A percentile compares a stretch with the other conserved stretches of the same genome.
phyloP scores from a whole-genome alignment of 2,113 vertebrate genomes.

The Tachysurus vachellii region DNA sequence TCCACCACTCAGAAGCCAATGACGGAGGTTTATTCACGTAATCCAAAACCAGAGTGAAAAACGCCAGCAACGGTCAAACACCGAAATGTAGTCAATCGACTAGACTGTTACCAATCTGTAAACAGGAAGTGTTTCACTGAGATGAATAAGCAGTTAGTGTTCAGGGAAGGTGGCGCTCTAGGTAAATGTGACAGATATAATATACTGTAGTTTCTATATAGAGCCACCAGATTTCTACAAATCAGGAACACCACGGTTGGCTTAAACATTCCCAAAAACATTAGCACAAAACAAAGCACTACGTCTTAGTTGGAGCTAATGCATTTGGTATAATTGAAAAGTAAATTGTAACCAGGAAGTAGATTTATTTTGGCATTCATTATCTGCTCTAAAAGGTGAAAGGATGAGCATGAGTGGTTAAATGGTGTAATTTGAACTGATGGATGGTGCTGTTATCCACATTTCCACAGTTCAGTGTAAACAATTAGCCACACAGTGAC shows the following conservation, averaged over 20 bases:
- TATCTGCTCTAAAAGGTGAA: background rate
- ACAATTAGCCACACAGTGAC: background rate
- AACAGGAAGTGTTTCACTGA: background rate
- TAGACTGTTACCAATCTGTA: background rate
- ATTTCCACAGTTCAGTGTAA: background rate
- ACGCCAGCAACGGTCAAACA: background rate
- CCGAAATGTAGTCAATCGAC: background rate
- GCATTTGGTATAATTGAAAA: background rate
- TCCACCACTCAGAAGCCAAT: background rate
- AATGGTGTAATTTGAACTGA: constrained; percentile 7
- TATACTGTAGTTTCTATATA: too few species aligned
- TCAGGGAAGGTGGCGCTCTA: too few species aligned
- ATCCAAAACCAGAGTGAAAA: background rate
- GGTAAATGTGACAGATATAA: background rate
- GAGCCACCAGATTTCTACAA: background rate
- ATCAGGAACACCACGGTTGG: background rate
- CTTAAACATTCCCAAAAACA: background rate
- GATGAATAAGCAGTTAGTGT: background rate
- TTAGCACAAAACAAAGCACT: background rate
- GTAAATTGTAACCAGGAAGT: constrained; percentile 19
- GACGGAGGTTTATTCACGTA: background rate
- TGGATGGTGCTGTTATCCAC: background rate
- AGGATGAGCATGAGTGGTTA: background rate
- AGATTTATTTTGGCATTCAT: background rate
- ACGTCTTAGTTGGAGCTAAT: background rate